phyloP scores from a whole-genome alignment of 2,888 invertebrate species.

The Gisinianus flammeolus region DNA sequence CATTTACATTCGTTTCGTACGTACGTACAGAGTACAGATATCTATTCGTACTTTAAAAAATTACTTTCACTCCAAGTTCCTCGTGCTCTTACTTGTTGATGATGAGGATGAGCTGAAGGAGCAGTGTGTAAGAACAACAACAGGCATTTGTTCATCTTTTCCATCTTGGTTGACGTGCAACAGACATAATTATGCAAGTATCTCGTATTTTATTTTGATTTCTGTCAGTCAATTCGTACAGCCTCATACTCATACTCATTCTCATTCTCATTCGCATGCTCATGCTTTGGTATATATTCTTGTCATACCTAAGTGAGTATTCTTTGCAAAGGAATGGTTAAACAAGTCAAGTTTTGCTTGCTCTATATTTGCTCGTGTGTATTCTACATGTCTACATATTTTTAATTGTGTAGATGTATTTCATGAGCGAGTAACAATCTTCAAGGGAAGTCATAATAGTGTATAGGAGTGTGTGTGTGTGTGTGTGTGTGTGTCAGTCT shows the following conservation, averaged over 20 bases:
- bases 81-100: neutral
- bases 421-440: neutral
- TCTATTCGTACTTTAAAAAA: too few relatives aligned
- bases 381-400: too few relatives aligned
- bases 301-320: neutral
- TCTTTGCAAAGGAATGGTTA: too few relatives aligned
- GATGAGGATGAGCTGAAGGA: slow-evolving; percentile 21
- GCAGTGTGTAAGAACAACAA: slow-evolving; percentile 24
- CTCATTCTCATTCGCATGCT: neutral
- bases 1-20: too few relatives aligned
- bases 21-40: too few relatives aligned
- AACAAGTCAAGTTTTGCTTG: neutral
- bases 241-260: too few relatives aligned
- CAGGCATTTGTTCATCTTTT: slow-evolving; percentile 20
- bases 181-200: slow-evolving; percentile 37
- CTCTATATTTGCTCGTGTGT: neutral
- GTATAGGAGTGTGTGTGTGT: too few relatives aligned
- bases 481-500: too few relatives aligned
- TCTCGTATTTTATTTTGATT: slow-evolving; percentile 35
- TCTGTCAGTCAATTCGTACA: slow-evolving; percentile 36
- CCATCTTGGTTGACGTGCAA: slow-evolving; percentile 30
- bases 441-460: too few relatives aligned
- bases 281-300: too few relatives aligned
- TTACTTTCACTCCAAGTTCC: slow-evolving; percentile 21
- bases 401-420: neutral